phyloP scores from a whole-genome alignment of 2,113 vertebrate species.

The Chionis minor region DNA sequence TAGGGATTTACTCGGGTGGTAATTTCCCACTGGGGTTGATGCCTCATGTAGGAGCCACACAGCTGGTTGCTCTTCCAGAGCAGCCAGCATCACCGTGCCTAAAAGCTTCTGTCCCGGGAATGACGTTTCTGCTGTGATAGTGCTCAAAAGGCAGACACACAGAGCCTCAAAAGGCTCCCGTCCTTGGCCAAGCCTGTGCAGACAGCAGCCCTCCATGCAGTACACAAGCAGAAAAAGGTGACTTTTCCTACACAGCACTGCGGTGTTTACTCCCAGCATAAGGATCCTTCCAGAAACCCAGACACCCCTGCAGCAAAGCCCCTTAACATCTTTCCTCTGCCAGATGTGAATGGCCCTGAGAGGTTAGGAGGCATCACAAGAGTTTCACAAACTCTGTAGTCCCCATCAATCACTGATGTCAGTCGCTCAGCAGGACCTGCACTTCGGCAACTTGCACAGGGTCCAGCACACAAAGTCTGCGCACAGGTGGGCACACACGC shows the following conservation, averaged over 20 bases:
- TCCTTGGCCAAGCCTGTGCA: not conserved
- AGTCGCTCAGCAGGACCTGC: not conserved
- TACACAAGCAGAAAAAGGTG: not conserved
- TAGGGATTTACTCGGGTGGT: not conserved
- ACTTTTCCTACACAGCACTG: not conserved
- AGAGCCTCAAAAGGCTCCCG: not conserved
- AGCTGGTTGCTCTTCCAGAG: not conserved
- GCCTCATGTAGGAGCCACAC: not conserved
- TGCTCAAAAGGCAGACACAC: not conserved
- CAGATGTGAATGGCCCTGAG: not conserved
- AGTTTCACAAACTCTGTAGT: not conserved
- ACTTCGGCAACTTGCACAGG: not conserved
- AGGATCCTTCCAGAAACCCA: not conserved
- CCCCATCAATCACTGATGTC: not conserved
- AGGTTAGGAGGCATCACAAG: not conserved
- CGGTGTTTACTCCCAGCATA: not conserved
- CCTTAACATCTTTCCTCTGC: not conserved
- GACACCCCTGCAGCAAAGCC: not conserved
- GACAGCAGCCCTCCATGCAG: not conserved
- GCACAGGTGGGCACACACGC: accelerated
- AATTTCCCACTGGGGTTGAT: not conserved
- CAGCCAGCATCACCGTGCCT: not conserved
- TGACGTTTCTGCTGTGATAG: accelerated
- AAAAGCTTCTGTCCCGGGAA: not conserved
- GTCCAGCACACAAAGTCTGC: not conserved